Base-by-base conservation (phyloP, 2,888 invertebrate genomes). In the Nasonovia ribisnigri region DNA sequence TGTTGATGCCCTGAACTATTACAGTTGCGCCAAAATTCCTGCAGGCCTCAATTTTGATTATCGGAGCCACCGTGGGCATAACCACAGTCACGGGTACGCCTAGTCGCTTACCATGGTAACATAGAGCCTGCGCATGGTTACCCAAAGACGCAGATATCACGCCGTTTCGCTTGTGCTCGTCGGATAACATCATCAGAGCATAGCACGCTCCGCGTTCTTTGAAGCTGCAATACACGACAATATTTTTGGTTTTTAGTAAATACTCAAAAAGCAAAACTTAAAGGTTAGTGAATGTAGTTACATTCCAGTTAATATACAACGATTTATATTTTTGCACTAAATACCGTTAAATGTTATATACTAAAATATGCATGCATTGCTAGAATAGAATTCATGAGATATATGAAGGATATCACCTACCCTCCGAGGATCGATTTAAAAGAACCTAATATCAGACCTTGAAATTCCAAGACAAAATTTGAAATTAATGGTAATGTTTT, bases 61-160 rank as follows among this genome's bases (percentile, higher is more conserved):
- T 98, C 0, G 99, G 99, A 0, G 99, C 99, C 0, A 98, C 97
- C 84, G 97, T 97, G 0, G 99, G 99, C 99, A 99, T 99, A n/a
- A 99, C 98, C 11, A 99, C 98, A 0, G 98, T 98, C 0, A 97
- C 97, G 0, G 97, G 97, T 48, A 98, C 96, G 84, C 96, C 96
- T 20, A 98, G 96, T 94, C 97, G 96, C 95, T 97, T 96, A 0
- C 98, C 98, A 95, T 98, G 98, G 95, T 97, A 98, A 95, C 97
- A 97, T 89, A 98, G 96, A 1, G 97, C 97, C 95, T 98, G 97
- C 0, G 99, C 99, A 96, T 99, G 99, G 96, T 99, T 99, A 0
- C 99, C 99, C 92, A 99, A 97, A 0, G 99, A 99, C 0, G 99
- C 99, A 0, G 99, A 98, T 94, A 99, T 98, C 0, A 99, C 98